Conservation (phyloP, 2,888 invertebrate genomes). For the Brachylomia viminalis region DNA sequence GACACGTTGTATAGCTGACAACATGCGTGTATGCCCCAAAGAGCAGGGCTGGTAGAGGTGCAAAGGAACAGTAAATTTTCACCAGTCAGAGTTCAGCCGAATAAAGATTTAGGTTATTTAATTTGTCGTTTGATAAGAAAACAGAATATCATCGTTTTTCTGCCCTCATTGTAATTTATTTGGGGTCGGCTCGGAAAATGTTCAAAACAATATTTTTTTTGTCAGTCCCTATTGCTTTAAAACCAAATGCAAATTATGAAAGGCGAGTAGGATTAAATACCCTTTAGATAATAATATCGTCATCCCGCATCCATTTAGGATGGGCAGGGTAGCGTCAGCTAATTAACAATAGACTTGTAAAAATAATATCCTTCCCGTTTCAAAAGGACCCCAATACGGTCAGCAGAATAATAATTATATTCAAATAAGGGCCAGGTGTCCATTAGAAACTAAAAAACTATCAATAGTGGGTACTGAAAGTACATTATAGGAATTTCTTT, state of each 20-base stretch:
- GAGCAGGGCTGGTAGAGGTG: no score
- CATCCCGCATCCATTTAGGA: constrained; percentile 25
- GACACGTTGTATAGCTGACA: not conserved
- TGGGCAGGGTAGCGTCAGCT: constrained; percentile 46
- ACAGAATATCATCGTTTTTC: no score
- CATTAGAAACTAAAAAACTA: constrained; percentile 71
- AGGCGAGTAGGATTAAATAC: constrained; percentile 26
- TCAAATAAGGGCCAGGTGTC: constrained; percentile 82
- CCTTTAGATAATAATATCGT: constrained; percentile 25
- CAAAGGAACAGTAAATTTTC: no score
- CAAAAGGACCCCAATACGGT: constrained; percentile 61
- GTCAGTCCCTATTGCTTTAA: not conserved
- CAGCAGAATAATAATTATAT: constrained; percentile 73
- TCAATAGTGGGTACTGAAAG: constrained; percentile 62
- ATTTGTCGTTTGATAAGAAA: no score
- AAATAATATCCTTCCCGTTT: constrained; percentile 49
- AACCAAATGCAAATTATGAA: constrained; percentile 12
- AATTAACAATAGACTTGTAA: constrained; percentile 59
- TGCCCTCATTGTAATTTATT: not conserved
- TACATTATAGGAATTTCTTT: constrained; percentile 67
- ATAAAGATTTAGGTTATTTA: no score
- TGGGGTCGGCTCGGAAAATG: not conserved
- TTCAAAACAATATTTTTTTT: not conserved
- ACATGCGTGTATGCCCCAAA: no score
- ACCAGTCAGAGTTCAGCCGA: no score